Percentiles rank a stretch among this genome's conserved stretches.
Conservation (phyloP, 2,888 invertebrate species). For the Hemaris fuciformis region DNA sequence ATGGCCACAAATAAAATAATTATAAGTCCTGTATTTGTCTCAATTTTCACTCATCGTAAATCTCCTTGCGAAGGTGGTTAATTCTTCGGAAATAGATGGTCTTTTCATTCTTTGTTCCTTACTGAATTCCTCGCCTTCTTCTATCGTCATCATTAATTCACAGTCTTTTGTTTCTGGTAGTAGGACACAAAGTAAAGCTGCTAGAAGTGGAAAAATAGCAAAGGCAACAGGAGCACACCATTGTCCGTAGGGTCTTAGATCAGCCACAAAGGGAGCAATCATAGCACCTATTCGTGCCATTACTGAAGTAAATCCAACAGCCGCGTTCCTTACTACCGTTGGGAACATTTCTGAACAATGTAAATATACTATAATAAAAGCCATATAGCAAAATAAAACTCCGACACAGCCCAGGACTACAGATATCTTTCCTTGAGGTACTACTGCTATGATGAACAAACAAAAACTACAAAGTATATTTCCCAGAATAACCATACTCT, state of each 20-base stretch:
- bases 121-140: constrained; percentile 85
- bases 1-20: background rate
- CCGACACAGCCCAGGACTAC: constrained; percentile 85
- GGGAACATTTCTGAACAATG: constrained; percentile 93
- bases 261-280: constrained; percentile 89
- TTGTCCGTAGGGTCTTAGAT: constrained; percentile 73
- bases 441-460: constrained; percentile 82
- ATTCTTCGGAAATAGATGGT: background rate
- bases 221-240: constrained; percentile 88
- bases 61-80: background rate
- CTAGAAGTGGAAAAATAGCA: constrained; percentile 84
- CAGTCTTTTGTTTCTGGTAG: constrained; percentile 90
- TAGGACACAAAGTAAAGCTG: constrained; percentile 83
- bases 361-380: constrained; percentile 90
- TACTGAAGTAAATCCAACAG: constrained; percentile 92
- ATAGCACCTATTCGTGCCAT: constrained; percentile 92
- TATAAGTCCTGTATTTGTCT: background rate
- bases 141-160: constrained; percentile 87
- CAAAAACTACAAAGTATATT: constrained; percentile 82
- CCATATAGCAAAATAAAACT: constrained; percentile 88
- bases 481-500: constrained; percentile 80
- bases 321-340: constrained; percentile 91
- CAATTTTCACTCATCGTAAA: background rate
- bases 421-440: constrained; percentile 67
- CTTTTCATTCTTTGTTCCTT: constrained; percentile 14